Percentiles rank a stretch among this genome's conserved stretches.
These are phyloP conservation scores for Neodiprion lecontei DNA, from an alignment of 1,140 invertebrate species.

Conservation along the genomic window DNA sequence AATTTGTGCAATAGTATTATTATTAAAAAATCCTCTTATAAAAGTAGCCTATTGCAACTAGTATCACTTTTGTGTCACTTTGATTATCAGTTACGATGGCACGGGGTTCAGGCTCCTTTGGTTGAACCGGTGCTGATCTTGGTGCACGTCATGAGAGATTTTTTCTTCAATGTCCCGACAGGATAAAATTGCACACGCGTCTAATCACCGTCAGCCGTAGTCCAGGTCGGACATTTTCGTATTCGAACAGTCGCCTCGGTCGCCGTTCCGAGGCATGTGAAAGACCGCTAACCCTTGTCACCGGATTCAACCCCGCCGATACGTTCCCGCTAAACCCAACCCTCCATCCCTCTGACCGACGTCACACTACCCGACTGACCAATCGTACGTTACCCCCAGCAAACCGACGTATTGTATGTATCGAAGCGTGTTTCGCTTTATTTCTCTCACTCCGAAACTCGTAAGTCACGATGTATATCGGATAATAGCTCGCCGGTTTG, in stretches of 20 bases:
- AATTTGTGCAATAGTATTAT: neutral
- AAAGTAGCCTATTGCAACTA: neutral
- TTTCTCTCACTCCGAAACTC: neutral
- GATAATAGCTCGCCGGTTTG: neutral
- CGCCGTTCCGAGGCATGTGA: constrained; percentile 47
- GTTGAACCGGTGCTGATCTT: neutral
- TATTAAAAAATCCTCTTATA: constrained; percentile 11
- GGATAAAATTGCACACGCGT: neutral
- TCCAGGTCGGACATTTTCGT: constrained; percentile 37
- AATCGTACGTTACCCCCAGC: neutral
- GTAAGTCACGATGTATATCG: neutral
- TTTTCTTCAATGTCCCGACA: neutral
- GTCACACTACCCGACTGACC: constrained; percentile 8
- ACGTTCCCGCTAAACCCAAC: constrained; percentile 6
- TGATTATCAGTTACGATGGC: constrained; percentile 12
- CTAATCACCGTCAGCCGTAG: constrained; percentile 22
- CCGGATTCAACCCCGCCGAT: constrained; percentile 43
- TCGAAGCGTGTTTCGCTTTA: neutral
- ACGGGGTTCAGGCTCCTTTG: constrained; percentile 3
- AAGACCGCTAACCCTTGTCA: constrained; percentile 44
- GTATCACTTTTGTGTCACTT: constrained; percentile 14
- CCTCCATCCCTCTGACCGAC: constrained; percentile 23
- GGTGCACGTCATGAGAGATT: neutral
- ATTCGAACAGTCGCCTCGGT: constrained; percentile 43
- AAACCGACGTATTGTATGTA: neutral